phyloP scores from a whole-genome alignment of 1,140 invertebrate species.

The Maniola jurtina region DNA sequence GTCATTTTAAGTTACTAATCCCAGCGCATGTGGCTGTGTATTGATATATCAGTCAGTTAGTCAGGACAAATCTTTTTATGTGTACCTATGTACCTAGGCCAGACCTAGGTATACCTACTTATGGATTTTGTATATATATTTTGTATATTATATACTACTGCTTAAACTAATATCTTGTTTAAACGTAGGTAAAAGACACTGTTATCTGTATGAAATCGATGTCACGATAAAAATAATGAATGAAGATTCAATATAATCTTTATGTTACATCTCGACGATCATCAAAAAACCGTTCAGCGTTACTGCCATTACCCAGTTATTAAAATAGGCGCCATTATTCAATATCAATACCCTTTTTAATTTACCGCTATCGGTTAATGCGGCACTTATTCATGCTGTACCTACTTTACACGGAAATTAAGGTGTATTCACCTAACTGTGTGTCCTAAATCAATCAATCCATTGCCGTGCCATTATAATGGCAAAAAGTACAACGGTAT shows the following conservation, averaged over 20 bases:
- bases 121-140: too few relatives aligned
- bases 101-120: too few relatives aligned
- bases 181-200: too few relatives aligned
- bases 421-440: constrained; percentile 21
- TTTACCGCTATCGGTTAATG: constrained; percentile 21
- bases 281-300: constrained; percentile 1
- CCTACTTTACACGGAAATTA: constrained; percentile 14
- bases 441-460: constrained; percentile 29
- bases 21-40: too few relatives aligned
- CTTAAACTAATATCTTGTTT: too few relatives aligned
- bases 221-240: background rate
- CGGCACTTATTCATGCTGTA: background rate
- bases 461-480: constrained; percentile 14
- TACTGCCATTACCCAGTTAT: constrained; percentile 2
- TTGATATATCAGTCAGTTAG: too few relatives aligned
- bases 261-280: constrained; percentile 1
- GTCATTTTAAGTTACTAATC: too few relatives aligned
- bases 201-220: background rate
- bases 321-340: constrained; percentile 19
- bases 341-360: constrained; percentile 16
- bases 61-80: too few relatives aligned
- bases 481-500: constrained; percentile 29
- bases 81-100: too few relatives aligned
- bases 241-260: background rate
- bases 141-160: too few relatives aligned